phyloP scores from a whole-genome alignment of 1,140 invertebrate genomes.

The Watersipora subatra region DNA sequence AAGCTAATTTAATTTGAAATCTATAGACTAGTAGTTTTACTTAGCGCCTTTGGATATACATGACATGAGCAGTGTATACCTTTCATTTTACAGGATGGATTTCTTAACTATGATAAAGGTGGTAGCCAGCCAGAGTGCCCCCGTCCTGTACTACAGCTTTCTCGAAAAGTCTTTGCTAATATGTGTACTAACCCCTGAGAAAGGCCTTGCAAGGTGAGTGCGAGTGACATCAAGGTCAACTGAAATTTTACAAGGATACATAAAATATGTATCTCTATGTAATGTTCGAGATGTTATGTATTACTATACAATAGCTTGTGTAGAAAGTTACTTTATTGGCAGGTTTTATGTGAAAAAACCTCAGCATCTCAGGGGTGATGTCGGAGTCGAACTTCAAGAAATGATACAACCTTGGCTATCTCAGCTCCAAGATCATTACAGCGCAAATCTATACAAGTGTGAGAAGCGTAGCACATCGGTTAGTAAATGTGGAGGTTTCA shows the following conservation, averaged over 20 bases:
- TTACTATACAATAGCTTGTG: neutral
- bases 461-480: neutral
- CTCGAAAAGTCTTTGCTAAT: slow-evolving; percentile 20
- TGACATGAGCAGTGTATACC: too few species aligned
- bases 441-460: neutral
- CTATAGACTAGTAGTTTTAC: too few species aligned
- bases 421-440: neutral
- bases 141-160: slow-evolving; percentile 28
- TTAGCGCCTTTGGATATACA: too few species aligned
- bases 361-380: neutral
- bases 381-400: neutral
- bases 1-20: too few species aligned
- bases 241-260: too few species aligned
- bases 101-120: slow-evolving; percentile 14
- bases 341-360: neutral
- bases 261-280: neutral
- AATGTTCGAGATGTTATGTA: neutral
- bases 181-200: slow-evolving; percentile 28
- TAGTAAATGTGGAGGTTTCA: slow-evolving; percentile 23
- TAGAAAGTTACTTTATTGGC: too few species aligned
- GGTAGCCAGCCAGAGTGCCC: slow-evolving; percentile 25
- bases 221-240: too few species aligned
- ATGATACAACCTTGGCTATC: neutral
- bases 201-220: slow-evolving; percentile 22
- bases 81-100: too few species aligned